Percentiles rank a stretch among this genome's conserved stretches.
Evolutionary conservation across 2,888 invertebrate species (phyloP).

Genomic region (Netelia fuscicornis): DNA sequence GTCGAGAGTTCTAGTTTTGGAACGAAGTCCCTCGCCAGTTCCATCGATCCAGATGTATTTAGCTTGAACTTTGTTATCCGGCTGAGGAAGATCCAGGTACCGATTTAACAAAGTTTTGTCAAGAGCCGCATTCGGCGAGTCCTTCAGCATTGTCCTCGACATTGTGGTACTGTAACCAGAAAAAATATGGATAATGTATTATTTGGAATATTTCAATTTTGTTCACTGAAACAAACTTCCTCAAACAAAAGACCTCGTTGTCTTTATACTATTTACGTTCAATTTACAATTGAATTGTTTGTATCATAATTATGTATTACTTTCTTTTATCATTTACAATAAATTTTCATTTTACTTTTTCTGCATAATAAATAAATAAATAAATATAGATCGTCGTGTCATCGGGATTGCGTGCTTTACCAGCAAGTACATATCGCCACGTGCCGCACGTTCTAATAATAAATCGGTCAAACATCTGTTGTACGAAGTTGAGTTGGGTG

Average conservation of each 20-base stretch:
- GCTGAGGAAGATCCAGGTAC: slow-evolving; percentile 92
- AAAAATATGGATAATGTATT: background rate
- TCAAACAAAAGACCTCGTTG: too few relatives aligned
- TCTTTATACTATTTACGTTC: too few relatives aligned
- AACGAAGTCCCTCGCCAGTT: slow-evolving; percentile 93
- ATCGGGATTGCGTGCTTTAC: slow-evolving; percentile 49
- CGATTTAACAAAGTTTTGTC: slow-evolving; percentile 91
- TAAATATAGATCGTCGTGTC: slow-evolving; percentile 37
- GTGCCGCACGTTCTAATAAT: slow-evolving; percentile 59
- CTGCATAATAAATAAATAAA: slow-evolving; percentile 18
- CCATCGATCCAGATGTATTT: slow-evolving; percentile 99
- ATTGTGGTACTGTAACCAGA: slow-evolving; percentile 78
- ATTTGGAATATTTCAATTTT: background rate
- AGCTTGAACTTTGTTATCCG: slow-evolving; percentile 92
- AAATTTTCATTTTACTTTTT: background rate
- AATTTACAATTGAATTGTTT: too few relatives aligned
- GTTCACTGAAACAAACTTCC: background rate
- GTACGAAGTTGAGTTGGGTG: slow-evolving; percentile 26
- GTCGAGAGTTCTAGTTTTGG: slow-evolving; percentile 95
- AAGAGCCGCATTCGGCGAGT: slow-evolving; percentile 93
- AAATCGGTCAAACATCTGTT: slow-evolving; percentile 54
- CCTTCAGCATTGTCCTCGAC: slow-evolving; percentile 85
- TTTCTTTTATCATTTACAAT: background rate
- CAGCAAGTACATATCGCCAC: slow-evolving; percentile 35
- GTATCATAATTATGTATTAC: too few relatives aligned